phyloP scores from a whole-genome alignment of 2,113 vertebrate genomes.

The Myiopsitta monachus region DNA sequence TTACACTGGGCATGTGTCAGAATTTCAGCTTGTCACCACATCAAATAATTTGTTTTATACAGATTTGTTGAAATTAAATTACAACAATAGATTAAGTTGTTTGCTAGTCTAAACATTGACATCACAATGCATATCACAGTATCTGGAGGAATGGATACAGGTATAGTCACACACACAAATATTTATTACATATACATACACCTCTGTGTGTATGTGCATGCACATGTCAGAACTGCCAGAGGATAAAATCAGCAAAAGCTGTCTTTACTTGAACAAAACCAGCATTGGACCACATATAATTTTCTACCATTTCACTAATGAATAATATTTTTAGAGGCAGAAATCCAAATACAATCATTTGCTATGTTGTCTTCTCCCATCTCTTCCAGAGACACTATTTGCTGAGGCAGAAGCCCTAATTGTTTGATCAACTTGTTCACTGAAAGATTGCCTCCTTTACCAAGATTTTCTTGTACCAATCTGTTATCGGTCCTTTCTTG shows the following conservation, averaged over 20 bases:
- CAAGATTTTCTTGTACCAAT: neutral
- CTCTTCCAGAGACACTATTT: neutral
- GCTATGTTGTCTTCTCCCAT: neutral
- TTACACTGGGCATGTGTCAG: neutral
- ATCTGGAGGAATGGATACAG: neutral
- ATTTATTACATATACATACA: neutral
- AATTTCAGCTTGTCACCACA: neutral
- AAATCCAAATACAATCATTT: neutral
- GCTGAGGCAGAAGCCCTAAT: slow-evolving; percentile 16
- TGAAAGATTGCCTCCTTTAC: neutral
- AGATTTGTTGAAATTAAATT: neutral
- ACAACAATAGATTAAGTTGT: neutral
- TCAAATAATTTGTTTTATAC: neutral
- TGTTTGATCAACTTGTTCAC: neutral
- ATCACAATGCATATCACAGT: fast-evolving
- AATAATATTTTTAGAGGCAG: neutral
- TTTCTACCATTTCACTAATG: neutral
- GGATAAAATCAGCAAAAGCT: neutral
- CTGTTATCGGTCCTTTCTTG: neutral
- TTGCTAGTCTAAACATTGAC: neutral
- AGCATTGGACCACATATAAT: neutral
- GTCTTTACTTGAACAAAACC: neutral
- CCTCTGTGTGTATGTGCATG: neutral
- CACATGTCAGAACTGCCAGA: neutral
- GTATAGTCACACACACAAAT: neutral